Conservation (phyloP, 2,888 invertebrate species). For the Dioctria linearis region DNA sequence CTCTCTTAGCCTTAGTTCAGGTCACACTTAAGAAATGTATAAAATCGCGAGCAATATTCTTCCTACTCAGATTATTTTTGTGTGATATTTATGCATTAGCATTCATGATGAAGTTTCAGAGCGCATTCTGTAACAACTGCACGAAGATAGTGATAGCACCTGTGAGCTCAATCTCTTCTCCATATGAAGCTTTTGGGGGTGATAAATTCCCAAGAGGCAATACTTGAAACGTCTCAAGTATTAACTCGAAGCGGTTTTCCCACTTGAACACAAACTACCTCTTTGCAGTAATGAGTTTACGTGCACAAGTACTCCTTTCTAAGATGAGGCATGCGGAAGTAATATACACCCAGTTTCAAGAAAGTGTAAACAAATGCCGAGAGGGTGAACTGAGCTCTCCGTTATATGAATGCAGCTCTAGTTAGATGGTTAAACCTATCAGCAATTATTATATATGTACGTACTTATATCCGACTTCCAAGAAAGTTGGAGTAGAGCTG, state of each 20-base stretch:
- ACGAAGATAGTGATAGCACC: not conserved
- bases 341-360: slow-evolving; percentile 36
- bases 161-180: slow-evolving; percentile 25
- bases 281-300: slow-evolving; percentile 37
- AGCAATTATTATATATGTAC: slow-evolving; percentile 16
- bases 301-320: slow-evolving; percentile 34
- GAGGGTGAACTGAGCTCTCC: not conserved
- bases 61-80: no score
- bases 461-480: no score
- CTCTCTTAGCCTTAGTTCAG: no score
- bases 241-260: slow-evolving; percentile 55
- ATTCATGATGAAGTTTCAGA: slow-evolving; percentile 31
- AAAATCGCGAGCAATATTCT: no score
- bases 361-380: slow-evolving; percentile 41
- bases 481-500: no score
- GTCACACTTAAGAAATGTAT: no score
- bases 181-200: slow-evolving; percentile 22
- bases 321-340: slow-evolving; percentile 39
- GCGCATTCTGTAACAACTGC: not conserved
- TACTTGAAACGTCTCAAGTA: slow-evolving; percentile 57
- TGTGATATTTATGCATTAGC: slow-evolving; percentile 1
- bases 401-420: not conserved
- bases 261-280: slow-evolving; percentile 51
- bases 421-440: not conserved
- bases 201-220: slow-evolving; percentile 39